Evolutionary conservation across 2,113 vertebrate species (phyloP).

Genomic region (Caloenas nicobarica): DNA sequence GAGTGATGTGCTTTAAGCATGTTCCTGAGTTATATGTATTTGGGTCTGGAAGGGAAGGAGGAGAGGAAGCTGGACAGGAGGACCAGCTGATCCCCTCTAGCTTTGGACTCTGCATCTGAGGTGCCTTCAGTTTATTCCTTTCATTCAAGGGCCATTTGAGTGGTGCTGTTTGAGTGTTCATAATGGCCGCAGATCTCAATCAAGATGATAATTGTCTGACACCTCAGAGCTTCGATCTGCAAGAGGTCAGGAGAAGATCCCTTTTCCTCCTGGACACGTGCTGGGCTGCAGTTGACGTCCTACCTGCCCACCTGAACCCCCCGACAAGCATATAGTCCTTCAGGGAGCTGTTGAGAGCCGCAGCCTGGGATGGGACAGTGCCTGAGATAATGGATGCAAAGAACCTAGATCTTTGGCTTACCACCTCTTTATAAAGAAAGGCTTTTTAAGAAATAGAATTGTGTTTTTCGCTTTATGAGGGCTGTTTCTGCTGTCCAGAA

Average conservation of each 20-base stretch:
- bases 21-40: neutral
- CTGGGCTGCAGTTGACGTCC: neutral
- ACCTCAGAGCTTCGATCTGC: neutral
- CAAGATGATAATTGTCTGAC: neutral
- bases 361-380: neutral
- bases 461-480: neutral
- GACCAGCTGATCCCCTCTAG: neutral
- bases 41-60: neutral
- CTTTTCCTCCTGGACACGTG: neutral
- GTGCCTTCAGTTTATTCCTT: neutral
- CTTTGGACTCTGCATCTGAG: neutral
- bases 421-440: neutral
- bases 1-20: accelerated
- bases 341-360: neutral
- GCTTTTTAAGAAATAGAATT: neutral
- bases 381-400: neutral
- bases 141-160: neutral
- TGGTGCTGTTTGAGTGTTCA: neutral
- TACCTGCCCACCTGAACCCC: neutral
- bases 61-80: neutral
- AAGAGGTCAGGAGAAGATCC: neutral
- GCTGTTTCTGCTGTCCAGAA: neutral
- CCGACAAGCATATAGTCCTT: neutral
- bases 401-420: neutral
- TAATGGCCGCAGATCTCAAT: neutral